phyloP scores from a whole-genome alignment of 2,113 vertebrate species.

The Orientallactaga bullata region DNA sequence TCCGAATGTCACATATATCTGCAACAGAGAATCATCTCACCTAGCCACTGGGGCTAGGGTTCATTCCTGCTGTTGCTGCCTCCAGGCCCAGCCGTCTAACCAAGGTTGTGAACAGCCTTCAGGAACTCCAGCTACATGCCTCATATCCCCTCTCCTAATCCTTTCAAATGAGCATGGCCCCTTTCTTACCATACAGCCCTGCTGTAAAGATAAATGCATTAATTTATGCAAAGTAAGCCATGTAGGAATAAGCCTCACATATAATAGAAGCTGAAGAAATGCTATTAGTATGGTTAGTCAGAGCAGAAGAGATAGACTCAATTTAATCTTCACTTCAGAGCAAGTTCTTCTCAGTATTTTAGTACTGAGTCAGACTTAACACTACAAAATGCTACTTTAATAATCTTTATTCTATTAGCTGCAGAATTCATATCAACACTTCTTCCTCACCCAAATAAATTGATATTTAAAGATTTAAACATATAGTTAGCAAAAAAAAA shows the following conservation, averaged over 20 bases:
- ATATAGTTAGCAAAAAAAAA: not conserved
- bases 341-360: not conserved
- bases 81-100: not conserved
- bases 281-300: not conserved
- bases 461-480: not conserved
- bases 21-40: not conserved
- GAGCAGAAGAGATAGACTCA: not conserved
- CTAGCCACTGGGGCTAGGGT: not conserved
- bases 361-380: not conserved
- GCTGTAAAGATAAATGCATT: not conserved
- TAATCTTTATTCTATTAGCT: not conserved
- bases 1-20: not conserved
- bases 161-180: not conserved
- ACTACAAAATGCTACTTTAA: not conserved
- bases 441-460: constrained; percentile 24
- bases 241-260: not conserved
- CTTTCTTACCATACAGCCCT: not conserved
- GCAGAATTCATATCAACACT: not conserved
- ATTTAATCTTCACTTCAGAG: not conserved
- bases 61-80: not conserved
- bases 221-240: not conserved
- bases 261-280: not conserved
- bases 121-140: not conserved
- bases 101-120: too few relatives aligned
- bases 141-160: not conserved